Percentiles rank a stretch among this genome's conserved stretches.
phyloP scores from a whole-genome alignment of 2,113 vertebrate species.

The Bubo scandiacus region DNA sequence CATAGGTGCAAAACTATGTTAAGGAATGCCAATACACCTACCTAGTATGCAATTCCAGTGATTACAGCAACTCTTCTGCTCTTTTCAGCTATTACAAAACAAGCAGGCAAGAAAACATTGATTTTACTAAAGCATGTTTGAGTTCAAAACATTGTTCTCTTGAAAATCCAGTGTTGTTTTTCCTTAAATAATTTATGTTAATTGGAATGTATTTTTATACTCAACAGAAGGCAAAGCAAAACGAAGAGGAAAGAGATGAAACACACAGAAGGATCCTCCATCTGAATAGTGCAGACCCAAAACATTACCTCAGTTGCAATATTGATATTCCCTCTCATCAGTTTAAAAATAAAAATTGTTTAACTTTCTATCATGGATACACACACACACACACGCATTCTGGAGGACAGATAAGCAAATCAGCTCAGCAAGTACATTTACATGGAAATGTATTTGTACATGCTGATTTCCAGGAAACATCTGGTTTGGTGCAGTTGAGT shows the following conservation, averaged over 20 bases:
- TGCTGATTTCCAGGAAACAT: not conserved
- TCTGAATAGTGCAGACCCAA: accelerated
- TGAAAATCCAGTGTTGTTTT: not conserved
- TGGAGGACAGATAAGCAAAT: not conserved
- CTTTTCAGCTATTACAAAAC: not conserved
- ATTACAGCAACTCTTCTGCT: not conserved
- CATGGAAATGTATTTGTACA: not conserved
- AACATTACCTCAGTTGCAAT: not conserved
- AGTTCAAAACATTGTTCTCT: not conserved
- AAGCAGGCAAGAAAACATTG: accelerated
- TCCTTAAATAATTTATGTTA: not conserved
- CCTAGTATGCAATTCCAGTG: not conserved
- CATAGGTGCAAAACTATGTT: not conserved
- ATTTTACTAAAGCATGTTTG: not conserved
- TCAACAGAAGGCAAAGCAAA: not conserved
- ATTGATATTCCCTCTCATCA: not conserved
- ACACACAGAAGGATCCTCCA: not conserved
- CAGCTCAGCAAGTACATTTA: not conserved
- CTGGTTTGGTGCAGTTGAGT: not conserved
- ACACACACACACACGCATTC: accelerated
- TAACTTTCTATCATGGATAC: not conserved
- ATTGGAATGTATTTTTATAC: not conserved
- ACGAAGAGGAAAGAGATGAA: not conserved
- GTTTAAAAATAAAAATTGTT: not conserved
- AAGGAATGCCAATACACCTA: not conserved